Conservation (phyloP, 2,113 vertebrate species). For the Stegostoma tigrinum region DNA sequence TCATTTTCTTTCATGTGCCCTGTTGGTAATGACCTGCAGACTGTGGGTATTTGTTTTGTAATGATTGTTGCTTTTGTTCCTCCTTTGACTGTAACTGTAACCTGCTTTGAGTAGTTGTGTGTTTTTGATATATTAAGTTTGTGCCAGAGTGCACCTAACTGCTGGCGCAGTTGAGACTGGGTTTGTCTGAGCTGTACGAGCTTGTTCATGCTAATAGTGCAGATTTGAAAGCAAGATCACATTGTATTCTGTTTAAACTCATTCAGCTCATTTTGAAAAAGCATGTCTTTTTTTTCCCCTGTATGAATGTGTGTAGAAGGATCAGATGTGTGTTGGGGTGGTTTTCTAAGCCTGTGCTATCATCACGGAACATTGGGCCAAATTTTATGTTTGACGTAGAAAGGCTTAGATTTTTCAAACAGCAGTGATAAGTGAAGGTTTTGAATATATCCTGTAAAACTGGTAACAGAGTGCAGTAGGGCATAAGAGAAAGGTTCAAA, state of each 20-base stretch:
- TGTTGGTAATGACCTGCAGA: slow-evolving; percentile 17
- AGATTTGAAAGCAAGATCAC: not conserved
- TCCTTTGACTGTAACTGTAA: not conserved
- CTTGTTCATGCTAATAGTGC: not conserved
- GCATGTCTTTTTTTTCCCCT: not conserved
- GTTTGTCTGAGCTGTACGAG: not conserved
- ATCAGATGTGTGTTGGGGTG: not conserved
- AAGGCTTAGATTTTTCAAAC: no score
- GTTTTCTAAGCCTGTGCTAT: not conserved
- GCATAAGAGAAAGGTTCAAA: not conserved
- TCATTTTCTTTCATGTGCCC: slow-evolving; percentile 29
- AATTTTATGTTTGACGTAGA: not conserved
- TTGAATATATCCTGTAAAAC: not conserved
- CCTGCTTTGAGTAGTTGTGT: not conserved
- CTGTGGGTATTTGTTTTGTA: slow-evolving; percentile 24
- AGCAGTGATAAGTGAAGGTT: not conserved
- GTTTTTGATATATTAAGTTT: not conserved
- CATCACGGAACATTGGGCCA: not conserved
- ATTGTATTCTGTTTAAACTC: not conserved
- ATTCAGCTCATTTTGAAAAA: not conserved
- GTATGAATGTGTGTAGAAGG: not conserved
- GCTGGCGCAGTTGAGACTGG: not conserved
- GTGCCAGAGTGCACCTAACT: no score
- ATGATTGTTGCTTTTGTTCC: not conserved
- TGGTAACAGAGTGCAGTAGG: not conserved